A percentile compares a stretch with the other conserved stretches of the same genome.
phyloP scores from a whole-genome alignment of 2,113 vertebrate genomes.

The Ceuthmochares aereus region DNA sequence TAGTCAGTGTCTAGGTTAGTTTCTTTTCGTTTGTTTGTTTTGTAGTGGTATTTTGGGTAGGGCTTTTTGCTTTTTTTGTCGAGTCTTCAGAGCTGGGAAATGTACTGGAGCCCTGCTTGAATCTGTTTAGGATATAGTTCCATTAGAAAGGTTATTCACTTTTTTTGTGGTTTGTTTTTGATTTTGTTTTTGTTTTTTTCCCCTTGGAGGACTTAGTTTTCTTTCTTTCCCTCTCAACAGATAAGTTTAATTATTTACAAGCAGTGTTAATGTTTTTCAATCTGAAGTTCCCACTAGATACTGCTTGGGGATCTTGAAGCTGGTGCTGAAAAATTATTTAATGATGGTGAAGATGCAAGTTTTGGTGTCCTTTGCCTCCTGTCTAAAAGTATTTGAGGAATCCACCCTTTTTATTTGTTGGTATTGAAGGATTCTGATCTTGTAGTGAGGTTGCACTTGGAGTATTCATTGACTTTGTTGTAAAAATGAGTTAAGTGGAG shows the following conservation, averaged over 20 bases:
- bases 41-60: background rate
- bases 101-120: background rate
- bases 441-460: background rate
- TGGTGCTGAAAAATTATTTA: background rate
- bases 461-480: background rate
- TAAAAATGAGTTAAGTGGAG: background rate
- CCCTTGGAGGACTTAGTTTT: background rate
- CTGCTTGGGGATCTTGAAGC: background rate
- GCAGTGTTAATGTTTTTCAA: background rate
- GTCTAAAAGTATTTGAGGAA: background rate
- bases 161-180: background rate
- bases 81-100: background rate
- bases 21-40: background rate
- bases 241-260: background rate
- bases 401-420: background rate
- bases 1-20: fast-evolving
- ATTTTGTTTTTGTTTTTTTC: background rate
- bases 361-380: background rate
- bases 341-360: background rate
- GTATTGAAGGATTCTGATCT: background rate
- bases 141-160: background rate
- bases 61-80: background rate
- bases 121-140: background rate
- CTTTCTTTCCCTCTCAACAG: background rate
- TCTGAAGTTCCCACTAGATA: background rate